Percentiles rank a stretch among this genome's conserved stretches.
Evolutionary conservation across 2,797 vertebrate species (phyloP).

Genomic region (Lutjanus campechanus): DNA sequence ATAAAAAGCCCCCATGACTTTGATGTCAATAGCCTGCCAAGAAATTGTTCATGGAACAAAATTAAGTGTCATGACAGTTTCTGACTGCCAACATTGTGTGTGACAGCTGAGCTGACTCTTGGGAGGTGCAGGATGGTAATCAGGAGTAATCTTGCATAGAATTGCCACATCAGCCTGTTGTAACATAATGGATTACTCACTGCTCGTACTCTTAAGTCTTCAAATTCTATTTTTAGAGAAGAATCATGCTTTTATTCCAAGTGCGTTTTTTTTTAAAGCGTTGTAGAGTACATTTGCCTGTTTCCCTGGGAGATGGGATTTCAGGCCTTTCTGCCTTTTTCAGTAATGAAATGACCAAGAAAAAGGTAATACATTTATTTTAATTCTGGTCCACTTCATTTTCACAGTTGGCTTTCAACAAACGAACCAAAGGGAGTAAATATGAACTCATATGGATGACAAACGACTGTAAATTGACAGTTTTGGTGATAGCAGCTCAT

Average conservation of each 20-base stretch:
- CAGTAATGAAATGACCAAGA: neutral
- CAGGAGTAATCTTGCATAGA: conserved; percentile 19
- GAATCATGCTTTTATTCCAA: neutral
- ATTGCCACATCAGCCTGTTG: conserved; percentile 16
- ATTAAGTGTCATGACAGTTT: conserved; percentile 45
- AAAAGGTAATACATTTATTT: neutral
- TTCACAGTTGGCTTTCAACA: neutral
- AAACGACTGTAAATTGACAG: neutral
- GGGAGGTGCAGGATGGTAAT: conserved; percentile 24
- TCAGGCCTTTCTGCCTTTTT: neutral
- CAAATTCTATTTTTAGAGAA: neutral
- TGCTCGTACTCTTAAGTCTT: neutral
- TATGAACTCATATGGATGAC: neutral
- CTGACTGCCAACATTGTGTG: conserved; percentile 31
- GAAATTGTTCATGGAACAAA: conserved; percentile 41
- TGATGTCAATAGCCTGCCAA: conserved; percentile 34
- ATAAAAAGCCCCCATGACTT: conserved; percentile 33
- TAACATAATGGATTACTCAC: conserved; percentile 1
- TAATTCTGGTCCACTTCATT: too few species aligned
- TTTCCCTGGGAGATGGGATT: neutral
- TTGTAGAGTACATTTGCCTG: neutral
- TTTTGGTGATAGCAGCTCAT: neutral
- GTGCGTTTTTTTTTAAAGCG: neutral
- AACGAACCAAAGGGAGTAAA: neutral
- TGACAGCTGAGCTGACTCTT: conserved; percentile 41